Evolutionary conservation across 2,113 vertebrate species (phyloP).

Genomic region (Agapornis roseicollis): DNA sequence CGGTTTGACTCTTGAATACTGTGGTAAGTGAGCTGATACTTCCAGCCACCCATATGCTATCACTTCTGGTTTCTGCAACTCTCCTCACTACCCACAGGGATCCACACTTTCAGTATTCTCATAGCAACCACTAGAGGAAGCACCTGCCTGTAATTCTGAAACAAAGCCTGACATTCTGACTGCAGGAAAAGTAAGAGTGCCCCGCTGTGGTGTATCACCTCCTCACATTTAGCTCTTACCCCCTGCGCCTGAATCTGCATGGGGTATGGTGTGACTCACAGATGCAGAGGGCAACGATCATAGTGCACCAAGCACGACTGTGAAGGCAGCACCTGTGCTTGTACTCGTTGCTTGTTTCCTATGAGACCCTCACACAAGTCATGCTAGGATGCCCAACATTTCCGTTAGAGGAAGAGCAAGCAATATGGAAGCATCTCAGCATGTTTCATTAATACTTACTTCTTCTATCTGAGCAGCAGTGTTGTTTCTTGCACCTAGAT

Average conservation of each 20-base stretch:
- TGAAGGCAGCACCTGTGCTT: background rate
- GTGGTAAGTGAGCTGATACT: background rate
- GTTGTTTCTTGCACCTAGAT: constrained; percentile 60
- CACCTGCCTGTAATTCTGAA: rapidly evolving
- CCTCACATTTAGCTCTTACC: background rate
- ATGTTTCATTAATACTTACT: constrained; percentile 8
- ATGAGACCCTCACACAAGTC: rapidly evolving
- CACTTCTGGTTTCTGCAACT: background rate
- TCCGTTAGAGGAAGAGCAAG: background rate
- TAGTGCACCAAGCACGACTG: rapidly evolving
- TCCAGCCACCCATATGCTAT: background rate
- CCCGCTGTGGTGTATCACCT: background rate
- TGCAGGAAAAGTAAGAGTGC: background rate
- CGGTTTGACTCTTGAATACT: background rate
- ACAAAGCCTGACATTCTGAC: background rate
- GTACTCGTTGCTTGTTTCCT: background rate
- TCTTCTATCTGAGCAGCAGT: constrained; percentile 71
- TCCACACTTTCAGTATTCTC: background rate
- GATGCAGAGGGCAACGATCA: background rate
- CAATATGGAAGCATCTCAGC: background rate
- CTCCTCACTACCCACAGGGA: background rate
- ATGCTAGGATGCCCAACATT: rapidly evolving
- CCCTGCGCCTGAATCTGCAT: too few relatives aligned
- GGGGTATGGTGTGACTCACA: rapidly evolving
- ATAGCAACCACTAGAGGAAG: background rate